A percentile compares a stretch with the other conserved stretches of the same genome.
These are phyloP conservation scores for Mellilla xanthometata DNA, from an alignment of 2,888 invertebrate genomes.

Conservation along the genomic window DNA sequence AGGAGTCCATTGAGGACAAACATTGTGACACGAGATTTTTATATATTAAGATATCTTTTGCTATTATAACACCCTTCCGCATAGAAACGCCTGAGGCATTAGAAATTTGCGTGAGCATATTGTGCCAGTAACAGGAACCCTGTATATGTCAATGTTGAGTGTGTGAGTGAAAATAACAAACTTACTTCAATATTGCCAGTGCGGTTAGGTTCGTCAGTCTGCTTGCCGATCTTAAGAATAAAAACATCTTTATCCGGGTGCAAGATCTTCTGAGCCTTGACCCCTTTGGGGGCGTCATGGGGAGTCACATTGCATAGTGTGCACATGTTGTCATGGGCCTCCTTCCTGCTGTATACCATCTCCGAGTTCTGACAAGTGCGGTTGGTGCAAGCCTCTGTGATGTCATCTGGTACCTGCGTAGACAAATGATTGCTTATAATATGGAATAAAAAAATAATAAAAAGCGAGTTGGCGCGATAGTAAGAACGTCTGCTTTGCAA, in stretches of 20 bases:
- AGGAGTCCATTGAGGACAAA: no score
- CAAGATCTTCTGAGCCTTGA: conserved; percentile 80
- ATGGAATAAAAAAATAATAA: no score
- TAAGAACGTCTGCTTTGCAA: no score
- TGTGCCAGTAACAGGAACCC: no score
- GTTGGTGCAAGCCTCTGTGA: conserved; percentile 65
- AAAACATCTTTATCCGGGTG: conserved; percentile 89
- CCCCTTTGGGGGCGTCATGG: conserved; percentile 76
- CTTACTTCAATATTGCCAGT: conserved; percentile 84
- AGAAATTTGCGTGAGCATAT: no score
- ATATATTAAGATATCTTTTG: no score
- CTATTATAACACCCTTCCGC: no score
- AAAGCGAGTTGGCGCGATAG: no score
- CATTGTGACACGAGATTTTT: no score
- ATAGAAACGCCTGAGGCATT: no score
- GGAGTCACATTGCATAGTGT: conserved; percentile 74
- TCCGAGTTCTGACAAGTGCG: conserved; percentile 65
- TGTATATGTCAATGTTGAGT: no score
- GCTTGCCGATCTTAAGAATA: conserved; percentile 88
- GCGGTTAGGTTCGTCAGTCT: conserved; percentile 80
- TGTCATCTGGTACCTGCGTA: conserved; percentile 68
- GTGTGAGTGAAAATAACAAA: no score
- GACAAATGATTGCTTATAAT: not conserved
- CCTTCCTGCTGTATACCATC: conserved; percentile 56
- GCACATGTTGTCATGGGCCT: conserved; percentile 54